These are phyloP conservation scores for Sphaerodactylus townsendi DNA, from an alignment of 2,113 vertebrate genomes.

Conservation along the genomic window DNA sequence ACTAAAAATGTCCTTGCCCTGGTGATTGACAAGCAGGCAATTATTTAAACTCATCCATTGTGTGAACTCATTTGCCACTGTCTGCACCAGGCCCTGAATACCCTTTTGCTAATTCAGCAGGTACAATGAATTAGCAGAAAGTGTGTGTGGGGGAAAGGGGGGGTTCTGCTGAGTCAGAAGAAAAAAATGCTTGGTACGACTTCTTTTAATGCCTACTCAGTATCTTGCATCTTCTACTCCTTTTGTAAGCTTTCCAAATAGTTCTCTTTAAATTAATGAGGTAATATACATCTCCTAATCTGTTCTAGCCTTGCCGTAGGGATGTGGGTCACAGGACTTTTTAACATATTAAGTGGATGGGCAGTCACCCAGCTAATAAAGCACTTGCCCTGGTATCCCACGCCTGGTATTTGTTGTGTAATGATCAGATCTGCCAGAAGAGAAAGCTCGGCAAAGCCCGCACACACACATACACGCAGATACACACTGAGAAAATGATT, in stretches of 20 bases:
- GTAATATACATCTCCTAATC: constrained; percentile 13
- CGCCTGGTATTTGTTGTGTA: not conserved
- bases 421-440: not conserved
- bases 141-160: too few species aligned
- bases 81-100: not conserved
- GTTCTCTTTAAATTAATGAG: constrained; percentile 19
- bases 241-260: constrained; percentile 1
- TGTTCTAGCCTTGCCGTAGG: constrained; percentile 14
- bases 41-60: not conserved
- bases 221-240: not conserved
- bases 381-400: not conserved
- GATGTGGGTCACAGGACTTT: constrained; percentile 9
- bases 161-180: not conserved
- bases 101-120: not conserved
- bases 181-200: not conserved
- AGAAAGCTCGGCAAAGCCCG: rapidly evolving
- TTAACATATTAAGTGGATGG: not conserved
- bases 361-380: not conserved
- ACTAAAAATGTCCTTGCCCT: not conserved
- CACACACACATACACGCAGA: not conserved
- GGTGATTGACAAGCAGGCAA: not conserved
- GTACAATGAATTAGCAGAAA: not conserved
- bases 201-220: not conserved
- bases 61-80: not conserved
- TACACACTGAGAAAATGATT: not conserved